These are phyloP conservation scores for Antheraea yamamai DNA, from an alignment of 2,888 invertebrate species.

Conservation along the genomic window DNA sequence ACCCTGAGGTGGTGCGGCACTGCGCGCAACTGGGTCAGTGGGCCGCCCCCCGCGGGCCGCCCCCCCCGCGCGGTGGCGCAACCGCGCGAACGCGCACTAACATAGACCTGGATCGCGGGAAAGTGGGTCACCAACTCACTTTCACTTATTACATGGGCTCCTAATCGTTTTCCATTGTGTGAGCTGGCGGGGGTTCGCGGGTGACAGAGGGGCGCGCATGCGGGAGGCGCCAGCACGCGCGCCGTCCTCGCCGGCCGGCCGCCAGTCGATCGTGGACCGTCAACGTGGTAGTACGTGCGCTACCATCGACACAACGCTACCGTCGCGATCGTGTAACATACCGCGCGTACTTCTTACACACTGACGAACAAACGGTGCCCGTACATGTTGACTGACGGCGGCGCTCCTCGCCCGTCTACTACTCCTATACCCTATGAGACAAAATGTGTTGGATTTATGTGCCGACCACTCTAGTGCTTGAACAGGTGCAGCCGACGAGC, in stretches of 20 bases:
- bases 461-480: conserved; percentile 73
- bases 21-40: conserved; percentile 91
- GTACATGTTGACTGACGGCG: conserved; percentile 46
- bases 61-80: conserved; percentile 81
- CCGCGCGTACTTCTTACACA: conserved; percentile 63
- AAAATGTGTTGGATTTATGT: conserved; percentile 80
- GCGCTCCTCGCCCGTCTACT: conserved; percentile 46
- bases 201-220: conserved; percentile 77
- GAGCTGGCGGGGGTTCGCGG: conserved; percentile 81
- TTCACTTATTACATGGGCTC: conserved; percentile 93
- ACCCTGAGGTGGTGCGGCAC: conserved; percentile 84
- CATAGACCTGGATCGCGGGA: conserved; percentile 96
- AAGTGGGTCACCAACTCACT: conserved; percentile 95
- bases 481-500: conserved; percentile 79
- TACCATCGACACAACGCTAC: conserved; percentile 43
- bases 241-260: conserved; percentile 76
- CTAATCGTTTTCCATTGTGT: conserved; percentile 88
- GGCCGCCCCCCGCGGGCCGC: conserved; percentile 84
- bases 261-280: conserved; percentile 79
- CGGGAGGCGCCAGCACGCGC: conserved; percentile 81
- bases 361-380: conserved; percentile 43
- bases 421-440: conserved; percentile 51
- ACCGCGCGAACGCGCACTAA: conserved; percentile 84
- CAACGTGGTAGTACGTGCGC: conserved; percentile 65
- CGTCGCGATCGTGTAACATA: conserved; percentile 68